Conservation (phyloP, 2,113 vertebrate genomes). For the Microtus richardsoni region DNA sequence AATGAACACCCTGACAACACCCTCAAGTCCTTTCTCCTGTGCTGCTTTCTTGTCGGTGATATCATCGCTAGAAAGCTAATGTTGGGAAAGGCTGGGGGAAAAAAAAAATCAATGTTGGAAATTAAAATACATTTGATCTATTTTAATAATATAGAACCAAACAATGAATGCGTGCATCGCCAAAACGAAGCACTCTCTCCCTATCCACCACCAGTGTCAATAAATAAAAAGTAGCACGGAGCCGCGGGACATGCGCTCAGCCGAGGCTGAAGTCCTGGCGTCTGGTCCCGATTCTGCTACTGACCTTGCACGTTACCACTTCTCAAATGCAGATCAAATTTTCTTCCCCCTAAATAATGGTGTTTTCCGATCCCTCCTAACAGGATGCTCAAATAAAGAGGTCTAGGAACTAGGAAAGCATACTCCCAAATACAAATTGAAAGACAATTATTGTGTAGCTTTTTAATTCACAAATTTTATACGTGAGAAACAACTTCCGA, state of each 20-base stretch:
- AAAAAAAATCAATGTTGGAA: not conserved
- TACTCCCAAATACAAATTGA: constrained; percentile 54
- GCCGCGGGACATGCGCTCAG: not conserved
- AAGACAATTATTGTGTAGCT: not conserved
- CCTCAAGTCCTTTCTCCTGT: not conserved
- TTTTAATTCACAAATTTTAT: constrained; percentile 58
- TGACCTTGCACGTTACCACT: not conserved
- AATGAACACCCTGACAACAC: not conserved
- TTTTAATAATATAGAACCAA: constrained; percentile 42
- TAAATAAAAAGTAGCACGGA: not conserved
- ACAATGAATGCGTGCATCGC: not conserved
- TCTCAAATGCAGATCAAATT: not conserved
- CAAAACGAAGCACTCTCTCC: not conserved
- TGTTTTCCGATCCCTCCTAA: not conserved
- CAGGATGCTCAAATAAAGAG: not conserved
- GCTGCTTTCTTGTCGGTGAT: constrained; percentile 19
- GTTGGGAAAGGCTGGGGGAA: not conserved
- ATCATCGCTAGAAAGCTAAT: not conserved
- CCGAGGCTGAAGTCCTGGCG: not conserved
- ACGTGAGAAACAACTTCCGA: constrained; percentile 4
- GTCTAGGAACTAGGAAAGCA: constrained; percentile 68
- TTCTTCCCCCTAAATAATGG: not conserved
- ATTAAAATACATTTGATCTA: constrained; percentile 39
- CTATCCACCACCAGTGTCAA: not conserved
- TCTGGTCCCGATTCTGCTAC: constrained; percentile 4